These are phyloP conservation scores for Luehdorfia chinensis DNA, from an alignment of 1,140 invertebrate genomes.

Conservation along the genomic window DNA sequence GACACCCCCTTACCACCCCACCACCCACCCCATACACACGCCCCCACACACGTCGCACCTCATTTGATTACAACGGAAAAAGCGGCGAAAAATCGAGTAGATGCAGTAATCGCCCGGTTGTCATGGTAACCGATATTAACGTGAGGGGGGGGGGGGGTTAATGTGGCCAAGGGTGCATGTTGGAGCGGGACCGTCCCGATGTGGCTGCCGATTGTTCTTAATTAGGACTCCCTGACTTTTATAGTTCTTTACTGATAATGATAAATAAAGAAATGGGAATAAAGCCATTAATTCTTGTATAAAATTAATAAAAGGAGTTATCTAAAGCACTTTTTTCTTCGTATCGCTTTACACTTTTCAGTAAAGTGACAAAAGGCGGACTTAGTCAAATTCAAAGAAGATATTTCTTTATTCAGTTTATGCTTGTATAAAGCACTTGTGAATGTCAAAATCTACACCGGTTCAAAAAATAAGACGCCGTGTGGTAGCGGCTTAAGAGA, in stretches of 20 bases:
- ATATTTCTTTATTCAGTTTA: no score
- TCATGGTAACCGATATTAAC: constrained; percentile 71
- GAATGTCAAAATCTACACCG: no score
- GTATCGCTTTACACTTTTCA: no score
- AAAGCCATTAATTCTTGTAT: no score
- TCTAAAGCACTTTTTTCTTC: no score
- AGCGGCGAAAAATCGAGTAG: constrained; percentile 73
- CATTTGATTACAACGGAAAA: constrained; percentile 76
- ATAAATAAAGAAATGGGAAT: constrained; percentile 9
- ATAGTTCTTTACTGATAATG: constrained; percentile 12
- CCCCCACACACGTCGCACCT: constrained; percentile 54
- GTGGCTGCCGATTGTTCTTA: not conserved
- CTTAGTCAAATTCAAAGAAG: no score
- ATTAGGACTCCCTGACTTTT: constrained; percentile 10
- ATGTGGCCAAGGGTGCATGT: constrained; percentile 14
- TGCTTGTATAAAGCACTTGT: no score
- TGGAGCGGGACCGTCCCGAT: constrained; percentile 4
- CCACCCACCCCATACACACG: constrained; percentile 18
- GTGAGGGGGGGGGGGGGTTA: constrained; percentile 35
- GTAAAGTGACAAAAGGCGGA: no score
- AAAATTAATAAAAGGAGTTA: no score
- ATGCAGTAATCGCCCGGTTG: constrained; percentile 69
- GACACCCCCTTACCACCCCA: constrained; percentile 36
- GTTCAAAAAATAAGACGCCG: no score
- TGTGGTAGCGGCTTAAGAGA: no score